A percentile compares a stretch with the other conserved stretches of the same genome.
These are phyloP conservation scores for Falco rusticolus DNA, from an alignment of 2,797 vertebrate genomes.

Conservation along the genomic window DNA sequence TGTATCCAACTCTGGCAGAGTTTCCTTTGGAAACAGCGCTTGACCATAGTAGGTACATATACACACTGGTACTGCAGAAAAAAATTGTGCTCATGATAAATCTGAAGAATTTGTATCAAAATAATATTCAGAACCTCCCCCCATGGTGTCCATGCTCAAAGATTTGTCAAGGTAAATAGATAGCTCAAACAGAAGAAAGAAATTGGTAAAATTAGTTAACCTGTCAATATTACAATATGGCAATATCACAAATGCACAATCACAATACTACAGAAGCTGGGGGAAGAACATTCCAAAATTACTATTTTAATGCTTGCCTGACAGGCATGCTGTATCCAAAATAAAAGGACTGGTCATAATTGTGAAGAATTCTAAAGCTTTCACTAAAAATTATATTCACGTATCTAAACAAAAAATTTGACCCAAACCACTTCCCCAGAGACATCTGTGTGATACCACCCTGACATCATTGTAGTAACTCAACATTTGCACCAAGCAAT, in stretches of 20 bases:
- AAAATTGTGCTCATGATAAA: background rate
- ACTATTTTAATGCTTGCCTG: background rate
- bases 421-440: background rate
- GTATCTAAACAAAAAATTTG: background rate
- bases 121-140: background rate
- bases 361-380: background rate
- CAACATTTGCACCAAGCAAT: background rate
- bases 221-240: background rate
- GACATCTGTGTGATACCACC: accelerated
- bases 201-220: background rate
- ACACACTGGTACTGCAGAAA: background rate
- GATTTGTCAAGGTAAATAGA: background rate
- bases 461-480: background rate
- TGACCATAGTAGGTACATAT: background rate
- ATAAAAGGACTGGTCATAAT: background rate
- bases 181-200: background rate
- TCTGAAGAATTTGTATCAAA: background rate
- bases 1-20: background rate
- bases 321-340: background rate
- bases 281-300: background rate
- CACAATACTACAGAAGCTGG: background rate
- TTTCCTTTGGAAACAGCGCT: background rate
- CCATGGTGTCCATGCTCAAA: background rate
- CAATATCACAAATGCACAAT: background rate
- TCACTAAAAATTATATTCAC: background rate